phyloP scores from a whole-genome alignment of 2,113 vertebrate species.

The Reinhardtius hippoglossoides region DNA sequence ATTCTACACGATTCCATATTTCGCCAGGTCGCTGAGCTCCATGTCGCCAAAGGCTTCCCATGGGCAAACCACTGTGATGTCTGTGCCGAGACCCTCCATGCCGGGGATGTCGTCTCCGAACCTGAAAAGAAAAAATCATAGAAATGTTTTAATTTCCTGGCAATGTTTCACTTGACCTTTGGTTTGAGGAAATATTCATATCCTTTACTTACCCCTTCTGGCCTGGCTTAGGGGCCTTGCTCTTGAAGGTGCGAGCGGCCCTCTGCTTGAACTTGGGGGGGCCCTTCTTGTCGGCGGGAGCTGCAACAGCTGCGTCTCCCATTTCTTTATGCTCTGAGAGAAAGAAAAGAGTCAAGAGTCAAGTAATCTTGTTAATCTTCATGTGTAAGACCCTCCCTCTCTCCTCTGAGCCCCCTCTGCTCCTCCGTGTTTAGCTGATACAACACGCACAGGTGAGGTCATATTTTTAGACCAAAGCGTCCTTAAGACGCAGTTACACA shows the following conservation, averaged over 20 bases:
- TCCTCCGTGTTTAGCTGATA: slow-evolving; percentile 1
- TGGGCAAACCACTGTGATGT: slow-evolving; percentile 94
- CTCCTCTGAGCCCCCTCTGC: too few relatives aligned
- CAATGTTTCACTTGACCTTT: neutral
- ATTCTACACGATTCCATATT: slow-evolving; percentile 89
- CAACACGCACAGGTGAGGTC: slow-evolving; percentile 45
- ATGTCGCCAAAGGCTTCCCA: slow-evolving; percentile 97
- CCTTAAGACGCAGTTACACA: slow-evolving; percentile 54
- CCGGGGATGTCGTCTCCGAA: slow-evolving; percentile 97
- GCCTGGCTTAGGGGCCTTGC: slow-evolving; percentile 92
- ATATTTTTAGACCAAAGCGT: slow-evolving; percentile 41
- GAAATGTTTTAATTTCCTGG: neutral
- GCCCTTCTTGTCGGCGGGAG: slow-evolving; percentile 66
- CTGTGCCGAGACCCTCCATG: slow-evolving; percentile 95
- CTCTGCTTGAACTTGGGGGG: slow-evolving; percentile 82
- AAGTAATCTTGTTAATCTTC: slow-evolving; percentile 24
- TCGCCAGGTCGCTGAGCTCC: slow-evolving; percentile 94
- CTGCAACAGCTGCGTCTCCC: slow-evolving; percentile 50
- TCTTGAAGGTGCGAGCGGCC: slow-evolving; percentile 83
- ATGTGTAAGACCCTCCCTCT: neutral
- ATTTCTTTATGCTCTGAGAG: slow-evolving; percentile 32
- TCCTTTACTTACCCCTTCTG: slow-evolving; percentile 85
- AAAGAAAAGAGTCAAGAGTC: neutral
- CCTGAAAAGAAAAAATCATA: slow-evolving; percentile 64
- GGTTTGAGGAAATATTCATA: neutral